phyloP scores from a whole-genome alignment of 2,113 vertebrate genomes.

The Calypte anna region DNA sequence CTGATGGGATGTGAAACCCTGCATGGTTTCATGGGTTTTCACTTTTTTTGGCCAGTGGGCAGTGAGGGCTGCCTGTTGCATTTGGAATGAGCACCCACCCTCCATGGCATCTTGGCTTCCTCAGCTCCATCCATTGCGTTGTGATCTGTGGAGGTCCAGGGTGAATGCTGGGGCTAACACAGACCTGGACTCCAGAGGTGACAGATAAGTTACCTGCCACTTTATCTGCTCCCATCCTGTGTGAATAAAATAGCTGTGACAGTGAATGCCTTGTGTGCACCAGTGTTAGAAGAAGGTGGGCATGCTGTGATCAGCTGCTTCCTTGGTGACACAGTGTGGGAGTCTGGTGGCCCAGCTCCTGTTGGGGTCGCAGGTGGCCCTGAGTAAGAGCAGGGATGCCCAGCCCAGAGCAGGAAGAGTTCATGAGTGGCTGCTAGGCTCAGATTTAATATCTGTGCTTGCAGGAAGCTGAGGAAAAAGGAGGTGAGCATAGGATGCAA shows the following conservation, averaged over 20 bases:
- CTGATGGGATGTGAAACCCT: background rate
- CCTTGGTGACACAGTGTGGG: accelerated
- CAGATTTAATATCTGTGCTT: background rate
- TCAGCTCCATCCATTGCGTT: accelerated
- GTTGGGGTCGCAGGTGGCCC: accelerated
- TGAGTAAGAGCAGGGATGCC: background rate
- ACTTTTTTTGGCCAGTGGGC: background rate
- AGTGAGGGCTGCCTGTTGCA: background rate
- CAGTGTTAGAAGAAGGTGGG: background rate
- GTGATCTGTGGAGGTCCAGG: accelerated
- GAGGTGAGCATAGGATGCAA: accelerated
- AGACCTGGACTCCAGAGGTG: background rate
- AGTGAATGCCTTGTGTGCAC: accelerated
- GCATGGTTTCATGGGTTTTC: background rate
- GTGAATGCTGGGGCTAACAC: background rate
- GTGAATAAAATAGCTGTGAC: background rate
- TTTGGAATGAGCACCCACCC: background rate
- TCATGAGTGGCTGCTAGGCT: background rate
- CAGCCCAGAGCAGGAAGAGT: background rate
- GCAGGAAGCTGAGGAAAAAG: background rate
- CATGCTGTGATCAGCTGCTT: accelerated
- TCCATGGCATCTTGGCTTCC: background rate
- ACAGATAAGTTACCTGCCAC: accelerated
- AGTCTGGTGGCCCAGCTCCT: background rate
- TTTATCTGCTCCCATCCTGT: accelerated